Evolutionary conservation across 2,888 invertebrate species (phyloP).

Genomic region (Heteromyza rotundicornis): DNA sequence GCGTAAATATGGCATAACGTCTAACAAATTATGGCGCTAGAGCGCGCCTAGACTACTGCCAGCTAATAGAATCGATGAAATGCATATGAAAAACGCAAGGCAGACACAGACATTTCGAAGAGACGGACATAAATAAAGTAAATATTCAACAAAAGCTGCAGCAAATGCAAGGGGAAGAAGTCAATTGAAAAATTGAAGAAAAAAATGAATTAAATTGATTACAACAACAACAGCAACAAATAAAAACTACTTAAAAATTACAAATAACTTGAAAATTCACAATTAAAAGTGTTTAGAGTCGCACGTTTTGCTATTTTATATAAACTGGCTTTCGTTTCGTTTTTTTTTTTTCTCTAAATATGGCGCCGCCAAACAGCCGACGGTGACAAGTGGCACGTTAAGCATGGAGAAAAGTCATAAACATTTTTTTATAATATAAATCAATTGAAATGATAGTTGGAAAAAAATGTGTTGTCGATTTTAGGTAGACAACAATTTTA

Average conservation of each 20-base stretch:
- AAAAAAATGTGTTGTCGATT: too few species aligned
- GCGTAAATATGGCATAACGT: slow-evolving; percentile 27
- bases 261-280: neutral
- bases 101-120: slow-evolving; percentile 11
- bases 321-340: too few species aligned
- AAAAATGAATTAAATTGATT: neutral
- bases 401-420: too few species aligned
- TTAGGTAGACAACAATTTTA: too few species aligned
- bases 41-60: too few species aligned
- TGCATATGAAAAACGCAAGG: neutral
- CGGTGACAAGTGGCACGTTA: too few species aligned
- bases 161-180: neutral
- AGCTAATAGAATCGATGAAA: neutral
- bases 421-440: too few species aligned
- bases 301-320: neutral
- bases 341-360: too few species aligned
- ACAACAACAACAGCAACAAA: neutral
- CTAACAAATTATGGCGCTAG: neutral
- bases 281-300: too few species aligned
- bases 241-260: neutral
- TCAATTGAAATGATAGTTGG: too few species aligned
- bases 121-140: neutral
- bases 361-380: too few species aligned
- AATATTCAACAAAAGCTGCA: neutral
- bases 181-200: neutral